These are phyloP conservation scores for Tholera decimalis DNA, from an alignment of 2,888 invertebrate species.

Conservation along the genomic window DNA sequence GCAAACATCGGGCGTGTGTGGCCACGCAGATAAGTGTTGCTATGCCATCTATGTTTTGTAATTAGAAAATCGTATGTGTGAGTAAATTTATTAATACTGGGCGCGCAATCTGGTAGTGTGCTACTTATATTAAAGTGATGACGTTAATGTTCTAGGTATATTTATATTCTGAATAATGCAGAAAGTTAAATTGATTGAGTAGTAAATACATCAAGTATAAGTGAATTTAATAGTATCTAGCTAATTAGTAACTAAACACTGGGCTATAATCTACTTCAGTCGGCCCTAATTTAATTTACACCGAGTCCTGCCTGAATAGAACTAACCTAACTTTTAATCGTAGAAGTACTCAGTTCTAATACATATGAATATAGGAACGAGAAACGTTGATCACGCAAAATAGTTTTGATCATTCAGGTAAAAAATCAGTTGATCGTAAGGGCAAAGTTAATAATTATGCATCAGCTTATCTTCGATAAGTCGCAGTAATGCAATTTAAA, in stretches of 20 bases:
- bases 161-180: neutral
- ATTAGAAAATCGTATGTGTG: conserved; percentile 74
- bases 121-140: neutral
- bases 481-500: neutral
- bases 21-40: conserved; percentile 86
- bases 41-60: conserved; percentile 81
- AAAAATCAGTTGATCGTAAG: neutral
- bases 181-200: neutral
- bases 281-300: conserved; percentile 22
- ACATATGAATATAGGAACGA: neutral
- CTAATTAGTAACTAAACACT: neutral
- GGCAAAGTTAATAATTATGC: neutral
- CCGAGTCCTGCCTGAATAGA: conserved; percentile 1
- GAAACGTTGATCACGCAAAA: too few relatives aligned
- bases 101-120: conserved; percentile 11
- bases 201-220: neutral
- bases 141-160: conserved; percentile 1
- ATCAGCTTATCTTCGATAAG: too few relatives aligned
- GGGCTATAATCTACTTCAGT: neutral
- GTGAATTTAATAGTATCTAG: neutral
- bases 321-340: conserved; percentile 17
- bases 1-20: conserved; percentile 83
- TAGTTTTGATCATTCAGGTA: neutral
- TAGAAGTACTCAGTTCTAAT: neutral
- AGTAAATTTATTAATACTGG: conserved; percentile 52